These are phyloP conservation scores for Dysidea cf. avara DNA, from an alignment of 37 sponge, comb jelly and placozoan species.

Conservation along the genomic window DNA sequence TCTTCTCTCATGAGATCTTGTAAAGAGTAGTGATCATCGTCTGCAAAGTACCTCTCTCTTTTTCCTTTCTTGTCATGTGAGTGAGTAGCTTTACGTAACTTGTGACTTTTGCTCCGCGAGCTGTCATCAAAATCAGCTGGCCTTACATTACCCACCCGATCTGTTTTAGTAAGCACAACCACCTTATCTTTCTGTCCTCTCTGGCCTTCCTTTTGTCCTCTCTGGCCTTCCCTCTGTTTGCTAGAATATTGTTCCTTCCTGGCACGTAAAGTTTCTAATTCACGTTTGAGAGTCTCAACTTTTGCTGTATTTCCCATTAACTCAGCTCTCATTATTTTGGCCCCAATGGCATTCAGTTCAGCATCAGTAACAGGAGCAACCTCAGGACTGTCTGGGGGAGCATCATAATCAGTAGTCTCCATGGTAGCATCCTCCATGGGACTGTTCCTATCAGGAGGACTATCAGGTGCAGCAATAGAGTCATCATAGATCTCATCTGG, in stretches of 20 bases:
- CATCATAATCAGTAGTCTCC: not conserved
- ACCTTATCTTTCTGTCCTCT: not conserved
- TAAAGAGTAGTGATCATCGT: constrained; percentile 68
- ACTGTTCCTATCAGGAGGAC: not conserved
- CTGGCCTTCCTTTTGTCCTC: constrained; percentile 2
- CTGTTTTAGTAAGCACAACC: constrained; percentile 67
- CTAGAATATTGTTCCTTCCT: constrained; percentile 27
- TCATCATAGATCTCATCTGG: not conserved
- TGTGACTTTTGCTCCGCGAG: too few relatives aligned
- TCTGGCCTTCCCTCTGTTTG: constrained; percentile 1
- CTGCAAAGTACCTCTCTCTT: constrained; percentile 65
- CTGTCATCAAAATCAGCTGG: constrained; percentile 29
- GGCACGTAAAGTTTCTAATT: constrained; percentile 38
- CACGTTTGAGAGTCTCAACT: constrained; percentile 31
- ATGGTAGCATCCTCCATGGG: not conserved
- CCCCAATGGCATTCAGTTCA: constrained; percentile 76
- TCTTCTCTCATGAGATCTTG: constrained; percentile 68
- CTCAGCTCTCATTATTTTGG: constrained; percentile 88
- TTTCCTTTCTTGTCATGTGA: constrained; percentile 40
- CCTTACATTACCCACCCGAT: constrained; percentile 57
- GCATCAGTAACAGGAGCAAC: constrained; percentile 48
- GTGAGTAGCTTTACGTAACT: not conserved
- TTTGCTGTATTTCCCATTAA: constrained; percentile 67
- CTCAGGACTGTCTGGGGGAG: not conserved
- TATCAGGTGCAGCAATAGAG: too few relatives aligned